phyloP scores from a whole-genome alignment of 2,797 vertebrate species.

The Trachurus trachurus region DNA sequence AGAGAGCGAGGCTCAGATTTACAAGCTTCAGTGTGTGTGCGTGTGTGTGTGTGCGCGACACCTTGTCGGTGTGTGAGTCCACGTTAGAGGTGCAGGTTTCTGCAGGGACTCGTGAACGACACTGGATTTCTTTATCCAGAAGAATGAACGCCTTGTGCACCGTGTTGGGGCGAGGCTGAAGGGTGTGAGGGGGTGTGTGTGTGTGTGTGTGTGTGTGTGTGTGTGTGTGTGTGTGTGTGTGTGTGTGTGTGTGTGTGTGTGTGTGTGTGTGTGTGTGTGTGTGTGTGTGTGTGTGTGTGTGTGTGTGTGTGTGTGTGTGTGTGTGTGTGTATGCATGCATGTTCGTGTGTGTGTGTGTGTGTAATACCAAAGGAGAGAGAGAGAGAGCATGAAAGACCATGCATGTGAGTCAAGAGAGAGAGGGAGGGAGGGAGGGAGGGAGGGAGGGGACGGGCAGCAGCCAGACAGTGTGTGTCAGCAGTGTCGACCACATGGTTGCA shows the following conservation, averaged over 20 bases:
- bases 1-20: too few species aligned
- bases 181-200: constrained; percentile 16
- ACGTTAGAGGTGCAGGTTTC: constrained; percentile 51
- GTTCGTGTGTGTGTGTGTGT: too few species aligned
- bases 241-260: not conserved
- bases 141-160: constrained; percentile 85
- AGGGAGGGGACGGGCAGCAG: constrained; percentile 57
- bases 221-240: too few species aligned
- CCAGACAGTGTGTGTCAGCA: constrained; percentile 72
- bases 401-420: constrained; percentile 37
- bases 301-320: not conserved
- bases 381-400: constrained; percentile 27
- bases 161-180: constrained; percentile 67
- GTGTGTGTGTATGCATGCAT: too few species aligned
- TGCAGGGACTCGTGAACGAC: constrained; percentile 69
- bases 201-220: too few species aligned
- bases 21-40: too few species aligned
- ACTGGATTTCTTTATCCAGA: constrained; percentile 72
- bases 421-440: constrained; percentile 26
- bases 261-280: too few species aligned
- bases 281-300: not conserved
- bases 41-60: not conserved
- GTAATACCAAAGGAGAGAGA: constrained; percentile 7
- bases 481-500: constrained; percentile 68
- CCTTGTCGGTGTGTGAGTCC: constrained; percentile 46